phyloP scores from a whole-genome alignment of 2,113 vertebrate genomes.

The Pelobates fuscus region DNA sequence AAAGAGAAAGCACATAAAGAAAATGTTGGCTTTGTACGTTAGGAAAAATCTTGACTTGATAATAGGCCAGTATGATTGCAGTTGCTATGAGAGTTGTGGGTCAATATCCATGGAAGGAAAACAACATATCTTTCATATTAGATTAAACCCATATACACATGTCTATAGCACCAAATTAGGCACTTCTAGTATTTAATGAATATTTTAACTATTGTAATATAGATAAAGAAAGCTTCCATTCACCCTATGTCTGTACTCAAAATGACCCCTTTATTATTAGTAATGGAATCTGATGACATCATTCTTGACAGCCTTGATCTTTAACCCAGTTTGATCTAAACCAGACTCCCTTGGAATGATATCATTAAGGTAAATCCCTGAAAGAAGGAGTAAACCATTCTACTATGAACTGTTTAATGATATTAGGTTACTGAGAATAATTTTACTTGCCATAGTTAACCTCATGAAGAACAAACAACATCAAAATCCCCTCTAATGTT shows the following conservation, averaged over 20 bases:
- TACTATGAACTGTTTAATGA: constrained; percentile 59
- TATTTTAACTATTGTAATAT: constrained; percentile 55
- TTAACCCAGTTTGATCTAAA: constrained; percentile 79
- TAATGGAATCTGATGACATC: constrained; percentile 73
- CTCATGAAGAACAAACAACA: constrained; percentile 53
- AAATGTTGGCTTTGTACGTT: too few species aligned
- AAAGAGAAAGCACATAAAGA: too few species aligned
- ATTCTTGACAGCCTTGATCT: constrained; percentile 74
- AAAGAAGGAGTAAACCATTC: constrained; percentile 61
- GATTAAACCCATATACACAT: too few species aligned
- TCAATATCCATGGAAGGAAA: too few species aligned
- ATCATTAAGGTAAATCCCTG: constrained; percentile 76
- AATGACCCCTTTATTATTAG: constrained; percentile 70
- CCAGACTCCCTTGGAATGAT: constrained; percentile 73
- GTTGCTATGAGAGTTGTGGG: too few species aligned
- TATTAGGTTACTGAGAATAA: constrained; percentile 72
- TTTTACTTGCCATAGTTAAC: constrained; percentile 54
- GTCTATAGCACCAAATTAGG: not conserved
- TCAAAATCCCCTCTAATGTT: constrained; percentile 42
- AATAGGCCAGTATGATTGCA: too few species aligned
- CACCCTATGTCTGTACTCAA: constrained; percentile 63
- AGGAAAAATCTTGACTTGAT: too few species aligned
- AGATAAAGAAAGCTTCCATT: constrained; percentile 63
- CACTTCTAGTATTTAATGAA: constrained; percentile 38
- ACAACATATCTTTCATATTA: too few species aligned